Percentiles rank a stretch among this genome's conserved stretches.
Evolutionary conservation across 2,888 invertebrate species (phyloP).

Genomic region (Schrankia costaestrigalis): DNA sequence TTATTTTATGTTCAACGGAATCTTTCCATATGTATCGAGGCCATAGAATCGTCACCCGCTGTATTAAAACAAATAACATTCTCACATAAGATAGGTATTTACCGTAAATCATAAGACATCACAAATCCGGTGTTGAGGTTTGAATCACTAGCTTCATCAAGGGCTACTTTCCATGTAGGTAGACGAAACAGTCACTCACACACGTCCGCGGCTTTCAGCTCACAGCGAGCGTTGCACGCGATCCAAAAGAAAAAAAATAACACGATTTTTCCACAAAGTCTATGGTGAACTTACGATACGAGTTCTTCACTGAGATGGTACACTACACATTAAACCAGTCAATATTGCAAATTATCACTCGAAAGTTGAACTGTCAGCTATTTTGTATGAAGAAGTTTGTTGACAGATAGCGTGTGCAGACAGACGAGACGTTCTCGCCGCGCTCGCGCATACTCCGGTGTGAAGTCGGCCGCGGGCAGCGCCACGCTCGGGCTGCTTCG

Average conservation of each 20-base stretch:
- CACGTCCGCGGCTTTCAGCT: slow-evolving; percentile 65
- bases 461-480: slow-evolving; percentile 74
- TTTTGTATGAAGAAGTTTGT: slow-evolving; percentile 73
- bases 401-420: slow-evolving; percentile 70
- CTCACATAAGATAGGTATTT: slow-evolving; percentile 50
- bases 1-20: slow-evolving; percentile 56
- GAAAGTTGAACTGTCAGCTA: slow-evolving; percentile 57
- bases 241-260: slow-evolving; percentile 75
- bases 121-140: slow-evolving; percentile 54
- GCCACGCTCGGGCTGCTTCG: slow-evolving; percentile 54
- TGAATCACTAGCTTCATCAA: slow-evolving; percentile 60
- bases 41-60: slow-evolving; percentile 67
- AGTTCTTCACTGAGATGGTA: slow-evolving; percentile 56
- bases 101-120: slow-evolving; percentile 68
- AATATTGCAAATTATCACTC: slow-evolving; percentile 62
- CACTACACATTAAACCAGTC: slow-evolving; percentile 66
- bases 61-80: slow-evolving; percentile 47
- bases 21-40: slow-evolving; percentile 58
- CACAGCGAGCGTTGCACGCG: slow-evolving; percentile 71
- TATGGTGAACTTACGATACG: slow-evolving; percentile 48
- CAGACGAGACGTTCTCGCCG: slow-evolving; percentile 74
- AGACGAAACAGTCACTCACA: slow-evolving; percentile 75
- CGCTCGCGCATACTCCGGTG: slow-evolving; percentile 78
- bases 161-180: slow-evolving; percentile 71
- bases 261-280: slow-evolving; percentile 72